Base-by-base conservation (phyloP, 2,113 vertebrate species). In the Rallus limicola region DNA sequence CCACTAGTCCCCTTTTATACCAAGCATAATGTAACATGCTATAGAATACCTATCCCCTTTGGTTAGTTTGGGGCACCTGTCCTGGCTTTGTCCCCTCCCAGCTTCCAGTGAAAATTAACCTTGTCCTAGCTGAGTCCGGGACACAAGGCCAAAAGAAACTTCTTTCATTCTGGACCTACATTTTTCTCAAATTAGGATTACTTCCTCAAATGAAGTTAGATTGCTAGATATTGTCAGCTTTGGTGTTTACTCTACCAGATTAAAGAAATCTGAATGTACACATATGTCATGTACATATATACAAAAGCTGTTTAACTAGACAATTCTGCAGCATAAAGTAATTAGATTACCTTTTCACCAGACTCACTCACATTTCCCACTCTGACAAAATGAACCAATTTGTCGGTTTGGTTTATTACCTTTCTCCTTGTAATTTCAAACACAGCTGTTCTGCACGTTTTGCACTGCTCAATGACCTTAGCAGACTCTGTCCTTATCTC, bases 361-460 rank as follows among this genome's bases (percentile, higher is more conserved):
- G 52, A 56, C 19, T 78, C 19, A 16, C 44, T 88, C 84, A 60
- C 60, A 60, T 69, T 90, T 95, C 76, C 68, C 91, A 46, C 33
- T 93, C 33, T 12, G 23, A 76, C 46, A 79, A 82, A 92, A 95
- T 40, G 36, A 69, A 72, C 63, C 74, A 65, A 63, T 85, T 95
- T 96, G 96, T 83, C 89, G 80, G 33, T 67, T 19, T 91, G 63
- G 36, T 70, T 93, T 87, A 83, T 95, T 94, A 65, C 58, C 91
- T 95, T 86, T 79, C 86, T 77, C 76, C 40, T 86, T 82, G 25
- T 74, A 68, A 59, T 95, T 94, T 93, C 76, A 90, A 94, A 83
- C 40, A 86, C 16, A 55, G 64, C 38, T 72, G 44, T 67, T 90
- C 92, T 93, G 68, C 88, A 90, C 5, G 15, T 53, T 88, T 85